Percentiles rank a stretch among this genome's conserved stretches.
phyloP scores from a whole-genome alignment of 1,140 invertebrate species.

The Lerema accius region DNA sequence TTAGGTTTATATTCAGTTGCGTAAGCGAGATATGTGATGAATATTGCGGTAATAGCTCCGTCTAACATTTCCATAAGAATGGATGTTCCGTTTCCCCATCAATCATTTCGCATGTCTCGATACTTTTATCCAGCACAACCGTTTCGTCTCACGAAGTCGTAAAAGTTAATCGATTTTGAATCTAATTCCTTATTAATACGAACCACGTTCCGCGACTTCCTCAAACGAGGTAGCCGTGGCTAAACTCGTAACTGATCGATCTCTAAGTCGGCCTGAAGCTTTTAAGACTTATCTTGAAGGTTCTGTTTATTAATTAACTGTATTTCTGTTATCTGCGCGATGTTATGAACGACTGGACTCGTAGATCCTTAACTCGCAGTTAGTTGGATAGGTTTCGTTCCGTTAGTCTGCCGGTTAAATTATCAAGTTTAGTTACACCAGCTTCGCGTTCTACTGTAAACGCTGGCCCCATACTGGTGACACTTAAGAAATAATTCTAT shows the following conservation, averaged over 20 bases:
- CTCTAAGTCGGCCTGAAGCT: constrained; percentile 25
- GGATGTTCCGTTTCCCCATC: constrained; percentile 22
- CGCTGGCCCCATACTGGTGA: background rate
- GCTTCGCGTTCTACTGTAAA: background rate
- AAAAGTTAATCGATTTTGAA: constrained; percentile 6
- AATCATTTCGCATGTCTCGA: constrained; percentile 25
- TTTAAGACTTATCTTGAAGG: constrained; percentile 29
- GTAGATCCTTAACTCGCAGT: constrained; percentile 26
- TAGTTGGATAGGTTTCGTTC: constrained; percentile 12
- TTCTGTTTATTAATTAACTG: constrained; percentile 32
- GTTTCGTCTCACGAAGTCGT: constrained; percentile 4
- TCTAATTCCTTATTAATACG: constrained; percentile 14
- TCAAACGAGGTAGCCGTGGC: constrained; percentile 6
- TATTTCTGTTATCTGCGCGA: constrained; percentile 25
- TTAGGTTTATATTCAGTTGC: constrained; percentile 35
- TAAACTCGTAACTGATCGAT: constrained; percentile 19
- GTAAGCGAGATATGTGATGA: constrained; percentile 50
- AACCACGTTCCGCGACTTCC: constrained; percentile 12
- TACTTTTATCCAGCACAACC: constrained; percentile 3
- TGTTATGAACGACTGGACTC: constrained; percentile 18
- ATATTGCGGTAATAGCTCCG: constrained; percentile 48
- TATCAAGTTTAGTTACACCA: constrained; percentile 11
- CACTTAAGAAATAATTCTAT: background rate
- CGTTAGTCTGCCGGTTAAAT: constrained; percentile 25
- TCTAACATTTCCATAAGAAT: constrained; percentile 26